phyloP scores from a whole-genome alignment of 1,140 invertebrate species.

The Drosophila gunungcola region DNA sequence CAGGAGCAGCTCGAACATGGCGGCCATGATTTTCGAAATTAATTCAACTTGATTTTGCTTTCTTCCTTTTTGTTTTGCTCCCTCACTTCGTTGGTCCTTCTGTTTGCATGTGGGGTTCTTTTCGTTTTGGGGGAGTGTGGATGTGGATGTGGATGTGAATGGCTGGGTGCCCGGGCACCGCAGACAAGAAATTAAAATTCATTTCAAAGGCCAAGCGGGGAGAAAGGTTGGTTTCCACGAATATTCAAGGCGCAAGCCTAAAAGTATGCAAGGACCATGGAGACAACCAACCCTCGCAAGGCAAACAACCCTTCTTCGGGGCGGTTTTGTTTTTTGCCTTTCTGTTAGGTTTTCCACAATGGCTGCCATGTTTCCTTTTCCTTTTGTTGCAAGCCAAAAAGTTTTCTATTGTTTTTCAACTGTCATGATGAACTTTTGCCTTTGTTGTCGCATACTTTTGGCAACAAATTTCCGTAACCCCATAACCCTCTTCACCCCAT shows the following conservation, averaged over 20 bases:
- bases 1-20: constrained; percentile 41
- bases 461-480: constrained; percentile 75
- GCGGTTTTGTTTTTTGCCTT: constrained; percentile 36
- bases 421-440: constrained; percentile 73
- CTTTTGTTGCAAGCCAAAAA: constrained; percentile 68
- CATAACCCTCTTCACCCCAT: constrained; percentile 51
- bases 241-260: constrained; percentile 82
- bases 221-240: constrained; percentile 42
- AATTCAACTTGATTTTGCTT: constrained; percentile 84
- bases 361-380: constrained; percentile 66
- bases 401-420: constrained; percentile 77
- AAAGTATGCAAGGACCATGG: constrained; percentile 69
- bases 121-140: not conserved
- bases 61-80: constrained; percentile 74
- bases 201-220: constrained; percentile 63
- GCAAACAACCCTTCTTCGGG: constrained; percentile 57
- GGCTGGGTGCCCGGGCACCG: constrained; percentile 36
- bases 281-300: constrained; percentile 57
- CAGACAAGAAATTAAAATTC: constrained; percentile 84
- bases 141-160: constrained; percentile 12
- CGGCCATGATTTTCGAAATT: constrained; percentile 84
- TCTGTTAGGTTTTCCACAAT: constrained; percentile 64
- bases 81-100: constrained; percentile 40
- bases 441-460: constrained; percentile 78
- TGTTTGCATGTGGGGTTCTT: constrained; percentile 16